Conservation (phyloP, 2,888 invertebrate genomes). For the Byasa hedistus region DNA sequence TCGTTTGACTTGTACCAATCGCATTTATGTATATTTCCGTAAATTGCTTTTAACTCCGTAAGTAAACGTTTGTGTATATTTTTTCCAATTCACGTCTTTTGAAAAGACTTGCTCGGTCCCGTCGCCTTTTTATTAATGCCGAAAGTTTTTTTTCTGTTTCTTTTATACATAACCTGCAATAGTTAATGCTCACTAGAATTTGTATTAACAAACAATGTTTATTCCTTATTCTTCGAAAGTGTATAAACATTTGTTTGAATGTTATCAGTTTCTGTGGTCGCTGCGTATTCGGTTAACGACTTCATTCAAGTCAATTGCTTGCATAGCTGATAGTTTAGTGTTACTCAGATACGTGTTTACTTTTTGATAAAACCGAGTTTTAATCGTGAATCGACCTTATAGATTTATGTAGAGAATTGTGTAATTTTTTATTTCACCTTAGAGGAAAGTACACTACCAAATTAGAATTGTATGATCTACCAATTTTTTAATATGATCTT, state of each 20-base stretch:
- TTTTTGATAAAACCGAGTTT: not conserved
- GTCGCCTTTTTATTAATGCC: not conserved
- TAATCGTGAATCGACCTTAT: not conserved
- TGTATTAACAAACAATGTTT: not conserved
- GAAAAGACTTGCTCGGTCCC: not conserved
- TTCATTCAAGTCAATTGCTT: conserved; percentile 25
- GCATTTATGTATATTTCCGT: not conserved
- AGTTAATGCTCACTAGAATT: no score
- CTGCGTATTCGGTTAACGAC: conserved; percentile 14
- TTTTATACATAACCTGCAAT: no score
- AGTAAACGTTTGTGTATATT: conserved; percentile 6
- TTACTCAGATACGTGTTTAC: conserved; percentile 1
- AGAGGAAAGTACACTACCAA: no score
- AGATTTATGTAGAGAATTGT: not conserved
- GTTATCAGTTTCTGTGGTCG: conserved; percentile 9
- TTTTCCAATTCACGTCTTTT: conserved; percentile 4
- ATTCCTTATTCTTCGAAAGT: not conserved
- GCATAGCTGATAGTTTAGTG: conserved; percentile 4
- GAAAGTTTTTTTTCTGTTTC: not conserved
- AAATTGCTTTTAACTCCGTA: conserved; percentile 6
- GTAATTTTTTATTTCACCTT: not conserved
- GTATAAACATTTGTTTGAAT: conserved; percentile 11
- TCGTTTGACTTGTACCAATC: conserved; percentile 3
- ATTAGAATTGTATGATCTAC: no score
- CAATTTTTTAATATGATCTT: no score